These are phyloP conservation scores for Chymomyza costata DNA, from an alignment of 1,140 invertebrate genomes.

Conservation along the genomic window DNA sequence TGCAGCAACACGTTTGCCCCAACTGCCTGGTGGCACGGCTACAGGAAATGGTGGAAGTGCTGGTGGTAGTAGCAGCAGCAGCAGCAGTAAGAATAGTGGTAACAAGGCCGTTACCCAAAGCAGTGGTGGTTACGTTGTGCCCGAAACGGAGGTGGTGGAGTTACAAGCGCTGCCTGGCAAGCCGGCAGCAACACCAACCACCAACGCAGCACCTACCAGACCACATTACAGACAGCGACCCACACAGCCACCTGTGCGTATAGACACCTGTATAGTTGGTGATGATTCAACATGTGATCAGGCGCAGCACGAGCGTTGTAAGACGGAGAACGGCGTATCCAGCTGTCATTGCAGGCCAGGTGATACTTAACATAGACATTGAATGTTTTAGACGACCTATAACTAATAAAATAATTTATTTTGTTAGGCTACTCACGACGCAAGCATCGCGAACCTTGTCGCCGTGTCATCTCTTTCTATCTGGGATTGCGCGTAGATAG, in stretches of 20 bases:
- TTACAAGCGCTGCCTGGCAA: conserved; percentile 38
- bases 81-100: conserved; percentile 3
- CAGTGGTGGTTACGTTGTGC: conserved; percentile 76
- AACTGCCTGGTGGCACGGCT: conserved; percentile 39
- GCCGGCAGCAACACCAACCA: conserved; percentile 55
- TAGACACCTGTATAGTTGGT: conserved; percentile 95
- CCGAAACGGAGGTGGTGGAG: conserved; percentile 73
- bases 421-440: conserved; percentile 83
- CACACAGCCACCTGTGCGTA: conserved; percentile 82
- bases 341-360: conserved; percentile 91
- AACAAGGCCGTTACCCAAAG: conserved; percentile 52
- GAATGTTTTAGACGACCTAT: no score
- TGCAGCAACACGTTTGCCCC: conserved; percentile 54
- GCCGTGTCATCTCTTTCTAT: conserved; percentile 86
- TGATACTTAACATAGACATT: conserved; percentile 54
- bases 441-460: conserved; percentile 86
- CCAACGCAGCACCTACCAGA: conserved; percentile 70
- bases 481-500: conserved; percentile 88
- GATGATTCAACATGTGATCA: conserved; percentile 94
- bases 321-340: conserved; percentile 92
- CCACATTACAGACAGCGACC: conserved; percentile 78
- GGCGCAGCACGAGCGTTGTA: conserved; percentile 90
- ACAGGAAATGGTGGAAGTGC: not conserved
- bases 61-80: not conserved
- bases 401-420: not conserved